Base-by-base conservation (phyloP, 2,113 vertebrate species). In the Prinia subflava region DNA sequence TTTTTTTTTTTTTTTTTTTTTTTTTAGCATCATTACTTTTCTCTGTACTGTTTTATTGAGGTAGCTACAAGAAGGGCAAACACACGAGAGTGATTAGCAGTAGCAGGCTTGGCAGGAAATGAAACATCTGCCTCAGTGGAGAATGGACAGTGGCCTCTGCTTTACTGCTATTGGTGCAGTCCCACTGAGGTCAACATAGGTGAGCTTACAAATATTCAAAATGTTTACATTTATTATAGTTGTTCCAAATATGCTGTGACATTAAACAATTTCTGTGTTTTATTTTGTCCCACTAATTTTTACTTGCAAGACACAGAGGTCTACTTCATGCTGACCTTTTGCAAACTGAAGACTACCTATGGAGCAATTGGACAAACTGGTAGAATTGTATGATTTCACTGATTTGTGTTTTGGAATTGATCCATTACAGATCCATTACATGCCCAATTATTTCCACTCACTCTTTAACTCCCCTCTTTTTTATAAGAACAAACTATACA, bases 141-240 rank as follows among this genome's bases (percentile, higher is more conserved):
- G 10, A 94, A 74, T 22, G 78, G 65, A 41, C 33, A 80, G 33
- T 57, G 52, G 14, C 65, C 35, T 96, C 82, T 91, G 63, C 69
- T 96, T 96, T 83, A 90, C 81, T 68, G 59, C 28, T 92, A 62
- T 91, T 90, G 91, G 95, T 92, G 21, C 50, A 86, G 15, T 63
- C 31, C 90, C 52, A 90, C 6, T 67, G 92, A 93, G 73, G 80
- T 89, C 90, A 97, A 68, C 5, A 18, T 80, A 80, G 5, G 8
- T 82, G 73, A 89, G 18, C 31, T 85, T 85, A 71, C n/a, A 81
- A 65, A 83, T 85, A 92, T 55, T 90, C 41, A 85, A 39, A 49
- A 3, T 33, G 68, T 76, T 94, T 94, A 47, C 11, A 76, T 77
- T 77, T 91, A 86, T 92, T 84, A 80, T 41, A 52, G n/a, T 79